Conservation (phyloP, 2,888 invertebrate genomes). For the Torymus tubicola region DNA sequence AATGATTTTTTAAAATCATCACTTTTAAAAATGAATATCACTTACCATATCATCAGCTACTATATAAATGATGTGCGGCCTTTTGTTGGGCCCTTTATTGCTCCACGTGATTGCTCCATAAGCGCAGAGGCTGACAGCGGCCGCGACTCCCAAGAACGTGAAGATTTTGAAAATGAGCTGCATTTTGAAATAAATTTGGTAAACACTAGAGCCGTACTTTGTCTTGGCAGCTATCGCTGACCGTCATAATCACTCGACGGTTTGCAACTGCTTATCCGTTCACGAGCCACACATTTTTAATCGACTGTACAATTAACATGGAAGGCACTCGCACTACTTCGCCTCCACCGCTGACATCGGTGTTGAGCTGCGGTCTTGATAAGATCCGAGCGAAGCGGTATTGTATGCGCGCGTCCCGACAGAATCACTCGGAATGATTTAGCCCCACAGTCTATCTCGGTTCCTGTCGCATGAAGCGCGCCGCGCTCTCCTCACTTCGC, state of each 20-base stretch:
- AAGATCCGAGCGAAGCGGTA: too few species aligned
- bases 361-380: too few species aligned
- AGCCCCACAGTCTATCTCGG: background rate
- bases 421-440: constrained; percentile 19
- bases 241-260: too few species aligned
- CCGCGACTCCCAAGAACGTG: background rate
- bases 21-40: background rate
- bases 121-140: background rate
- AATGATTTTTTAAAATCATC: too few species aligned
- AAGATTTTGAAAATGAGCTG: background rate
- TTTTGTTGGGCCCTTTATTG: background rate
- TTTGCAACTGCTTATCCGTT: too few species aligned
- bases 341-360: too few species aligned
- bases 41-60: constrained; percentile 77
- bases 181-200: constrained; percentile 1
- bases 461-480: background rate
- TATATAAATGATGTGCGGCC: constrained; percentile 78
- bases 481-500: background rate
- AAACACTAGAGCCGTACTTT: too few species aligned
- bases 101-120: background rate
- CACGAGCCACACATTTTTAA: too few species aligned
- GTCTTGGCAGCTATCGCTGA: too few species aligned
- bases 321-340: too few species aligned
- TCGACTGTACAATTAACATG: too few species aligned
- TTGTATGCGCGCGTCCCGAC: background rate